Evolutionary conservation across 2,888 invertebrate species (phyloP).

Genomic region (Rhyacophila evoluta): DNA sequence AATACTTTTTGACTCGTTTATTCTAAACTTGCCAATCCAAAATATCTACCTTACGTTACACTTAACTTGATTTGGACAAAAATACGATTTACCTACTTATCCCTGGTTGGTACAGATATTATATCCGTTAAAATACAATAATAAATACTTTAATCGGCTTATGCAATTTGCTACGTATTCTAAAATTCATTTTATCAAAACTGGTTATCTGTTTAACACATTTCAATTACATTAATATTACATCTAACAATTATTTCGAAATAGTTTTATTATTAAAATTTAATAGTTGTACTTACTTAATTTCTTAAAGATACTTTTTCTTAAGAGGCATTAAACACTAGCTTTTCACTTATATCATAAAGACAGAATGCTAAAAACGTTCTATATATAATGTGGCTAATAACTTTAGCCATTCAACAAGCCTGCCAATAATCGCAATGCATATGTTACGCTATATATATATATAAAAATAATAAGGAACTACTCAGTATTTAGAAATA

Average conservation of each 20-base stretch:
- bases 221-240: background rate
- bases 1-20: background rate
- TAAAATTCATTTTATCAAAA: background rate
- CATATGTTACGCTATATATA: background rate
- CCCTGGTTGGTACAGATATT: background rate
- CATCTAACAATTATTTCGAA: background rate
- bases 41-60: no score
- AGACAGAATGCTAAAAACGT: background rate
- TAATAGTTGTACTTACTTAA: background rate
- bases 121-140: background rate
- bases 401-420: no score
- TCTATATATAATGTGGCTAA: background rate
- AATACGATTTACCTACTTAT: no score
- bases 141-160: background rate
- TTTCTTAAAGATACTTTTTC: background rate
- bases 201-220: background rate
- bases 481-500: background rate
- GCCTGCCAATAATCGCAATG: background rate
- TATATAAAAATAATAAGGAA: constrained; percentile 8
- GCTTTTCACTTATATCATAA: background rate
- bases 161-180: background rate
- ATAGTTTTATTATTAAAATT: background rate
- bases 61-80: no score
- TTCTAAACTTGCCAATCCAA: no score
- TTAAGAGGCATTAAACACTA: background rate